phyloP scores from a whole-genome alignment of 2,797 vertebrate species.

The Sebastes kiyomatsui region DNA sequence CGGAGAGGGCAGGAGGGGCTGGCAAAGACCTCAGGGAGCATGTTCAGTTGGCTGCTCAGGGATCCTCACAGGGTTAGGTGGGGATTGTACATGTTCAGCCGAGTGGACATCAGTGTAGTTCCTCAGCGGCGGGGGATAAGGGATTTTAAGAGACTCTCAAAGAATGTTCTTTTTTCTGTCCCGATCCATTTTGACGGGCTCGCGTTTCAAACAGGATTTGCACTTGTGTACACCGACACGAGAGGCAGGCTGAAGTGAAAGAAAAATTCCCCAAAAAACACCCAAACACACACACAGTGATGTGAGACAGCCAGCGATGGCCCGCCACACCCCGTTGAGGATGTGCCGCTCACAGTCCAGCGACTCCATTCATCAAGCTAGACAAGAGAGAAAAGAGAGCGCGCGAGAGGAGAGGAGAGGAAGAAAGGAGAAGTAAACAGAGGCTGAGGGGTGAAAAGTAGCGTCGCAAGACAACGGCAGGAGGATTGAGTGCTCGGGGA shows the following conservation, averaged over 20 bases:
- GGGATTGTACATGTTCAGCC: constrained; percentile 49
- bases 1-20: constrained; percentile 4
- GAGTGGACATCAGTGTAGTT: constrained; percentile 58
- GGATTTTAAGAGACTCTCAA: constrained; percentile 46
- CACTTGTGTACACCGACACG: constrained; percentile 11
- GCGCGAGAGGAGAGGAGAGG: constrained; percentile 13
- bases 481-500: constrained; percentile 38
- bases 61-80: constrained; percentile 44
- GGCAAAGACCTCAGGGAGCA: constrained; percentile 29
- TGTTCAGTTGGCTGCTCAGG: constrained; percentile 40
- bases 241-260: constrained; percentile 20
- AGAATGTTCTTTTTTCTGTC: constrained; percentile 34
- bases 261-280: not conserved
- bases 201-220: constrained; percentile 32
- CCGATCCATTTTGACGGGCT: constrained; percentile 37
- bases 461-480: constrained; percentile 46
- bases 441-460: constrained; percentile 70
- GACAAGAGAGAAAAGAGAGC: constrained; percentile 59
- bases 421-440: constrained; percentile 63
- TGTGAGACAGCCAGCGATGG: constrained; percentile 53
- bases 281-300: constrained; percentile 36
- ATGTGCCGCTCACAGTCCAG: constrained; percentile 77
- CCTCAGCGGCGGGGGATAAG: constrained; percentile 21
- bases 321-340: constrained; percentile 66
- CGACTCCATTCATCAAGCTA: constrained; percentile 80